Evolutionary conservation across 2,888 invertebrate species (phyloP).

Genomic region (Lasioglossum marginatum): DNA sequence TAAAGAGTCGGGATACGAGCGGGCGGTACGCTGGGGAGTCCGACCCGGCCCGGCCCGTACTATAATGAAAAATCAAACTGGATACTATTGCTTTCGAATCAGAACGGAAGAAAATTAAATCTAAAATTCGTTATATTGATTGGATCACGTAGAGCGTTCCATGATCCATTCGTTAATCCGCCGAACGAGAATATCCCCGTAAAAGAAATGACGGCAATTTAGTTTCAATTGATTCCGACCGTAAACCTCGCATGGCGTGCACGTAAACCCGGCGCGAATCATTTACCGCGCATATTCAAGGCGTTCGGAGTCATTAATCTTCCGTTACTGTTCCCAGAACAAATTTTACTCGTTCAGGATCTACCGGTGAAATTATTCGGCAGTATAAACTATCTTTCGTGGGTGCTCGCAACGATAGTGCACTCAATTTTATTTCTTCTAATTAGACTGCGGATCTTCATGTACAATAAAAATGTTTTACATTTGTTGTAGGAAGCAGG

Average conservation of each 20-base stretch:
- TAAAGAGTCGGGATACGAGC: constrained; percentile 20
- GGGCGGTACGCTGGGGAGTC: not conserved
- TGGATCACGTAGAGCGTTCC: not conserved
- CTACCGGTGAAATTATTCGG: not conserved
- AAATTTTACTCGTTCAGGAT: not conserved
- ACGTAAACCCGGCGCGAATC: not conserved
- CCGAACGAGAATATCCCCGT: not conserved
- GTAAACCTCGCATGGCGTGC: not conserved
- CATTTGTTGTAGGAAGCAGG: no score
- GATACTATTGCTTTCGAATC: not conserved
- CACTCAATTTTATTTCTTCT: not conserved
- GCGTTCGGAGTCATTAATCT: not conserved
- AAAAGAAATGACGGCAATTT: not conserved
- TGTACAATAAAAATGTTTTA: no score
- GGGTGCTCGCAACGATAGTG: not conserved
- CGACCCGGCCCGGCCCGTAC: not conserved
- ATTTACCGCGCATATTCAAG: not conserved
- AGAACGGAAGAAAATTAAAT: not conserved
- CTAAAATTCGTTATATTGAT: not conserved
- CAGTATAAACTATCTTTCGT: not conserved
- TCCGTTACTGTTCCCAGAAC: not conserved
- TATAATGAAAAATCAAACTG: constrained; percentile 1
- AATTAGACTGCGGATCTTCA: not conserved
- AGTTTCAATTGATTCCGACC: not conserved
- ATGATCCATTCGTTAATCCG: not conserved